Conservation (phyloP, 2,888 invertebrate genomes). For the Dorcus parallelipipedus region DNA sequence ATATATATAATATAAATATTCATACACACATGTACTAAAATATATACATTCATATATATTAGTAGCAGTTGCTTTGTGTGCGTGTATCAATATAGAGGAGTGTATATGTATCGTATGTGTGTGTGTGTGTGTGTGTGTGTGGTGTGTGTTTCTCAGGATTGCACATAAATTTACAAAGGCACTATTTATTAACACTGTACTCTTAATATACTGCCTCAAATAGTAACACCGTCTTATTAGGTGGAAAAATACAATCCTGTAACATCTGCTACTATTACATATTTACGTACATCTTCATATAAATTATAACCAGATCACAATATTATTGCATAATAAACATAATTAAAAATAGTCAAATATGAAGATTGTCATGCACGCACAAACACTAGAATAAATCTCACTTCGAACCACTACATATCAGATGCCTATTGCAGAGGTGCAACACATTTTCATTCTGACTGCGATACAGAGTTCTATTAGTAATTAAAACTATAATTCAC, state of each 20-base stretch:
- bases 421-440: background rate
- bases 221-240: background rate
- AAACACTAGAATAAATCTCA: conserved; percentile 1
- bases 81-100: no score
- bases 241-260: background rate
- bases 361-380: background rate
- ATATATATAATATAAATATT: no score
- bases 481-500: background rate
- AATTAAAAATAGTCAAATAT: background rate
- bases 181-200: background rate
- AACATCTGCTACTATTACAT: background rate
- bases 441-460: background rate
- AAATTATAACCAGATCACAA: conserved; percentile 1
- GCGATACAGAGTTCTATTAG: background rate
- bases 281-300: background rate
- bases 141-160: background rate
- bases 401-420: conserved; percentile 1
- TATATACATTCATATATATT: no score
- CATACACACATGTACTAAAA: no score
- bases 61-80: no score
- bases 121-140: no score
- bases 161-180: background rate
- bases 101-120: no score
- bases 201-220: background rate
- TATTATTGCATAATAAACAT: background rate